Evolutionary conservation across 2,797 vertebrate genomes (phyloP).

Genomic region (Hemibagrus guttatus): DNA sequence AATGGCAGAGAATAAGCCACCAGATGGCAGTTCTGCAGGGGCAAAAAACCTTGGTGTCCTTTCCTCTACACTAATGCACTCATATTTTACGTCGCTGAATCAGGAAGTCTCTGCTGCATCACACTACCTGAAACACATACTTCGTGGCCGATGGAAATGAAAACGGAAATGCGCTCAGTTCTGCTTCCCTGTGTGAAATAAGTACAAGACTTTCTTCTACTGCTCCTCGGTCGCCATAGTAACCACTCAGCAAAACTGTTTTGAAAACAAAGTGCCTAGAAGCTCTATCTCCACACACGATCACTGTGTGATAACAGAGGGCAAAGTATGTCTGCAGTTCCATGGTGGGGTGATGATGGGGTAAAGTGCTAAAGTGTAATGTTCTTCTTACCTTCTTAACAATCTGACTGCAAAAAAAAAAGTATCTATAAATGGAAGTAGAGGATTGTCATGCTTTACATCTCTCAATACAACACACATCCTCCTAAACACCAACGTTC

Average conservation of each 20-base stretch:
- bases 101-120: constrained; percentile 15
- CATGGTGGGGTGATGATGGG: not conserved
- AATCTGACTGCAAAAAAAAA: not conserved
- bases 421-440: not conserved
- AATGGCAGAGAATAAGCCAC: constrained; percentile 5
- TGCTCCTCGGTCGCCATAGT: not conserved
- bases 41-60: not conserved
- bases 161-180: not conserved
- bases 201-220: not conserved
- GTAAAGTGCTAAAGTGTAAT: not conserved
- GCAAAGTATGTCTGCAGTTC: constrained; percentile 16
- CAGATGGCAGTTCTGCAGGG: constrained; percentile 19
- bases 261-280: constrained; percentile 1
- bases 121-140: not conserved
- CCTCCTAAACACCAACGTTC: not conserved
- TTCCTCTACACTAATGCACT: not conserved
- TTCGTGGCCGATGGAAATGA: not conserved
- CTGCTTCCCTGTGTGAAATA: not conserved
- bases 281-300: not conserved
- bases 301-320: constrained; percentile 20
- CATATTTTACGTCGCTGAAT: not conserved
- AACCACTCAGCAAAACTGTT: not conserved
- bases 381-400: not conserved
- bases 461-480: no score
- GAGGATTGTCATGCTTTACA: no score